Evolutionary conservation across 2,797 vertebrate genomes (phyloP).

Genomic region (Syndactyla subalaris): DNA sequence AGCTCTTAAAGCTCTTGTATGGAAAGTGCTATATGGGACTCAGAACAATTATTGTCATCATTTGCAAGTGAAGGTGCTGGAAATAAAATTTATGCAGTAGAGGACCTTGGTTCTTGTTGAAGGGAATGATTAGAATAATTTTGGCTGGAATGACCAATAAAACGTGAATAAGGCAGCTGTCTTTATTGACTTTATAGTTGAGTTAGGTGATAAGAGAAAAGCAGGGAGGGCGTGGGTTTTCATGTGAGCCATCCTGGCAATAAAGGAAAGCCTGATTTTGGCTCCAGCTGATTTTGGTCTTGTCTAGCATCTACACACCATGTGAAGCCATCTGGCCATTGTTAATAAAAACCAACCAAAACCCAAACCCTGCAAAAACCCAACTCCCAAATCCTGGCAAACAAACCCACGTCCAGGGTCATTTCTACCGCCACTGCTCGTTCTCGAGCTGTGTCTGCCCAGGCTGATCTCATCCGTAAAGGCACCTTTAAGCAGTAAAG

Average conservation of each 20-base stretch:
- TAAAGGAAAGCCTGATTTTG: background rate
- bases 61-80: background rate
- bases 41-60: slow-evolving; percentile 31
- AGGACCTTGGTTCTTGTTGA: background rate
- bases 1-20: slow-evolving; percentile 1
- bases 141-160: background rate
- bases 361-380: background rate
- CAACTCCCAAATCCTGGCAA: background rate
- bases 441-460: background rate
- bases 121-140: background rate
- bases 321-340: background rate
- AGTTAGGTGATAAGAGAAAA: background rate
- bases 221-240: background rate
- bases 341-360: background rate
- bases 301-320: background rate
- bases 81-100: background rate
- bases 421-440: fast-evolving
- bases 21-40: background rate
- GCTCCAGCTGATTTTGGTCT: background rate
- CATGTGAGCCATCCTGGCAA: background rate
- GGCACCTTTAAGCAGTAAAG: background rate
- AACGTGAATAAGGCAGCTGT: background rate
- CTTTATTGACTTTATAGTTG: background rate
- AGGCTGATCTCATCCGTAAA: background rate
- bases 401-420: background rate